Conservation (phyloP, 2,888 invertebrate genomes). For the Andrena fulva region DNA sequence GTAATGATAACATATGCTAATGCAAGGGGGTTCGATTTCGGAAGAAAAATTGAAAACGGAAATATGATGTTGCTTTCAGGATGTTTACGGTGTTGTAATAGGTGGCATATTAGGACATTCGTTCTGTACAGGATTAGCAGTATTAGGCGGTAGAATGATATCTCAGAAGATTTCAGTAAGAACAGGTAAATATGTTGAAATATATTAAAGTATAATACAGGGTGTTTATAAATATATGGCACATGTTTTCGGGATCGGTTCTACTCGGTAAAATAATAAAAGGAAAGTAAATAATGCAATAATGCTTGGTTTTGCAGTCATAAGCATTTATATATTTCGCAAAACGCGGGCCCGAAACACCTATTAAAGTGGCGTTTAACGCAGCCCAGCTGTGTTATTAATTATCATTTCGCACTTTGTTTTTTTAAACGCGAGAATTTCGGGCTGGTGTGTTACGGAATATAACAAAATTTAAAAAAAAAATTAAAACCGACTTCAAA, state of each 20-base stretch:
- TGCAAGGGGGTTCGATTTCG: background rate
- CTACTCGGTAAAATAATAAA: no score
- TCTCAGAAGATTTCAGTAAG: constrained; percentile 98
- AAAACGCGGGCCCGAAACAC: background rate
- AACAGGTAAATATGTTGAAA: constrained; percentile 89
- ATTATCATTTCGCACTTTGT: no score
- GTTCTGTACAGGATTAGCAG: constrained; percentile 98
- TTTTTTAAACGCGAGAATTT: no score
- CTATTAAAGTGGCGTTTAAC: no score
- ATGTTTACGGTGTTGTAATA: constrained; percentile 96
- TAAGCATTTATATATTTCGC: background rate
- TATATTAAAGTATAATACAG: background rate
- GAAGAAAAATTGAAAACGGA: background rate
- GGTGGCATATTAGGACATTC: constrained; percentile 98
- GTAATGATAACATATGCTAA: background rate
- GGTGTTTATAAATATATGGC: no score
- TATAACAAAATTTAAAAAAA: no score
- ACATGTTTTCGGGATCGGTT: no score
- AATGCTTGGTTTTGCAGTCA: no score
- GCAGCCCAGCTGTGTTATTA: no score
- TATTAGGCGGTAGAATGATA: constrained; percentile 97
- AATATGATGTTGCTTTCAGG: constrained; percentile 84
- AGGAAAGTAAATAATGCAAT: no score
- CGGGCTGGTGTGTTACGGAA: no score
- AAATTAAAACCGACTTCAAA: no score